A percentile compares a stretch with the other conserved stretches of the same genome.
These are phyloP conservation scores for Cisticola juncidis DNA, from an alignment of 2,113 vertebrate species.

Conservation along the genomic window DNA sequence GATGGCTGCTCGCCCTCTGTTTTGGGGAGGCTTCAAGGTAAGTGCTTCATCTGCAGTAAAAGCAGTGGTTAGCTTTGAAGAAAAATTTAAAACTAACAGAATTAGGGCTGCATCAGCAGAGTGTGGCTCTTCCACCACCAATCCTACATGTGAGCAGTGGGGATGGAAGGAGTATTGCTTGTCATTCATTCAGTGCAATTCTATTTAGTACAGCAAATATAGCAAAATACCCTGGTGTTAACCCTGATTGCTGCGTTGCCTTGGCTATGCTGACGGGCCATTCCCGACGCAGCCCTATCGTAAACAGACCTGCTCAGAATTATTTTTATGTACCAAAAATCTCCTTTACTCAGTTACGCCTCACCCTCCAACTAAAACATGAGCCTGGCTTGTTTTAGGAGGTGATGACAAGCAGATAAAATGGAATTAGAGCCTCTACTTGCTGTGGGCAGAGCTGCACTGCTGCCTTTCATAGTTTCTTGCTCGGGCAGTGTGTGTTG, in stretches of 20 bases:
- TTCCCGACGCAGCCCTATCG: neutral
- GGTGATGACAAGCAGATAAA: constrained; percentile 57
- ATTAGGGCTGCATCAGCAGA: neutral
- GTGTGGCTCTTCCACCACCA: neutral
- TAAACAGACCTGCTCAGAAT: neutral
- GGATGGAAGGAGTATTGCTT: neutral
- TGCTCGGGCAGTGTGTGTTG: neutral
- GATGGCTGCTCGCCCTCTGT: neutral
- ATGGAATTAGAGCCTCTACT: neutral
- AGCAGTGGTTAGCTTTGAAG: neutral
- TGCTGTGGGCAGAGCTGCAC: neutral
- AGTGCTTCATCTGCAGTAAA: neutral
- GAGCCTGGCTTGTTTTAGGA: constrained; percentile 43
- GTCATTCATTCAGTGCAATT: neutral
- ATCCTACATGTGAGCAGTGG: neutral
- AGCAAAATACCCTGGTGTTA: neutral
- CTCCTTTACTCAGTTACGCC: neutral
- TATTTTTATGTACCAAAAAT: neutral
- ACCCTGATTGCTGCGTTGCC: fast-evolving
- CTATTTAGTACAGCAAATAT: neutral
- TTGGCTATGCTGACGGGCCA: neutral
- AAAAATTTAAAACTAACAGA: neutral
- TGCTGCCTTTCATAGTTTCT: neutral
- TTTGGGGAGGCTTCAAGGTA: neutral
- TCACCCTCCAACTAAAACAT: neutral